Conservation (phyloP, 2,888 invertebrate genomes). For the Ormyrus pomaceus region DNA sequence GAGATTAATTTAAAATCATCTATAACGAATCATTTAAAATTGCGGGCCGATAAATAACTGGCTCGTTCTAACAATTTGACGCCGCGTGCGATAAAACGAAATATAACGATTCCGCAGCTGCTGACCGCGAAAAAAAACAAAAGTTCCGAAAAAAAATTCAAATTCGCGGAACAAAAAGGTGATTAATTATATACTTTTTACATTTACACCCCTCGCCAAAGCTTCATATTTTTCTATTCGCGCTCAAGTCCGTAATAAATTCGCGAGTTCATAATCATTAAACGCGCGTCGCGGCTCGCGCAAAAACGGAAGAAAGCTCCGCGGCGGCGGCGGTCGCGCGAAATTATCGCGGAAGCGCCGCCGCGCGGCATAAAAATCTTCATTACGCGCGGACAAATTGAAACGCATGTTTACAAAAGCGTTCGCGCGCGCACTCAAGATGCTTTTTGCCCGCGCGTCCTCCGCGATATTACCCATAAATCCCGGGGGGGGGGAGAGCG, state of each 20-base stretch:
- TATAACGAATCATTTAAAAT: constrained; percentile 12
- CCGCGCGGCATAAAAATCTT: constrained; percentile 8
- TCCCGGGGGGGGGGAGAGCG: not conserved
- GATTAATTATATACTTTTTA: too few species aligned
- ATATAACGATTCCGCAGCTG: not conserved
- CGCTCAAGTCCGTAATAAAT: too few species aligned
- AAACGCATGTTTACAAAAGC: constrained; percentile 33
- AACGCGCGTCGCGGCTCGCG: too few species aligned
- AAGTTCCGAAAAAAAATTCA: too few species aligned
- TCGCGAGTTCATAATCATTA: too few species aligned
- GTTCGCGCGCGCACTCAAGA: constrained; percentile 1
- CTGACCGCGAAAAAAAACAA: too few species aligned
- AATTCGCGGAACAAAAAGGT: too few species aligned
- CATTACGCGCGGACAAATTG: constrained; percentile 25
- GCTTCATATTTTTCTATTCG: too few species aligned
- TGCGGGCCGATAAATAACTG: not conserved
- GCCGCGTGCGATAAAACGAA: not conserved
- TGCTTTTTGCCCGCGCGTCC: not conserved
- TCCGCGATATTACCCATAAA: constrained; percentile 44
- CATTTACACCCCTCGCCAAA: too few species aligned
- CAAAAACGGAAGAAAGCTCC: too few species aligned
- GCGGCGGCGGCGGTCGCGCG: too few species aligned
- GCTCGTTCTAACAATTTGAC: not conserved
- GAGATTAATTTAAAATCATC: constrained; percentile 36
- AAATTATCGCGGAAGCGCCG: too few species aligned